phyloP scores from a whole-genome alignment of 2,888 invertebrate species.

The Pachydiplax longipennis region DNA sequence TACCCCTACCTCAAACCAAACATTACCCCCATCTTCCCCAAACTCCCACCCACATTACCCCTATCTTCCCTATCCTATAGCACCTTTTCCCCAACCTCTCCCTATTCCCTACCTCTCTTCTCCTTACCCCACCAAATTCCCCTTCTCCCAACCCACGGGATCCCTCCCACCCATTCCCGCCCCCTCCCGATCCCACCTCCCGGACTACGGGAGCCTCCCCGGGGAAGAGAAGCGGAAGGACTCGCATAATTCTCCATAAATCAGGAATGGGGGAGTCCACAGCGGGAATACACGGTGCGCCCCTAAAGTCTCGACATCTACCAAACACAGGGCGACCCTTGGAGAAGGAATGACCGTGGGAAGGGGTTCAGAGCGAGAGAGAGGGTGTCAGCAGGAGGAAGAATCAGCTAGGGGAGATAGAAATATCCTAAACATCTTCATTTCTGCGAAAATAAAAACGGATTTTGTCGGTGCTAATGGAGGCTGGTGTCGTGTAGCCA shows the following conservation, averaged over 20 bases:
- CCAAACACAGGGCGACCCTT: not conserved
- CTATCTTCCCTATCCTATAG: no score
- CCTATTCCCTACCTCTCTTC: not conserved
- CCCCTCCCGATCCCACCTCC: no score
- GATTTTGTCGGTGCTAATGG: not conserved
- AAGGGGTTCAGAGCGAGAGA: not conserved
- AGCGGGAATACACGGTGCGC: not conserved
- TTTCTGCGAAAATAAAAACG: not conserved
- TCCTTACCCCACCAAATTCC: not conserved
- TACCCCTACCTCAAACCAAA: no score
- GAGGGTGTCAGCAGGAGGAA: not conserved
- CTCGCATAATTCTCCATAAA: not conserved
- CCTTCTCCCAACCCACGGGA: not conserved
- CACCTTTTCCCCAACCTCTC: not conserved
- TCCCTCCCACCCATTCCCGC: not conserved
- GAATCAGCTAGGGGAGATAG: not conserved
- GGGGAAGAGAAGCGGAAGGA: not conserved
- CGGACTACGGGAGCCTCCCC: not conserved
- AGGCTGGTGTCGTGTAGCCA: not conserved
- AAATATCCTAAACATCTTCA: not conserved
- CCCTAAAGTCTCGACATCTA: slow-evolving; percentile 17
- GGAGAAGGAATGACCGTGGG: not conserved
- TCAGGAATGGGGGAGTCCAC: not conserved
- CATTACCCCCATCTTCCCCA: no score
- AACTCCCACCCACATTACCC: no score